Percentiles rank a stretch among this genome's conserved stretches.
phyloP scores from a whole-genome alignment of 2,888 invertebrate species.

The Diadromus collaris region DNA sequence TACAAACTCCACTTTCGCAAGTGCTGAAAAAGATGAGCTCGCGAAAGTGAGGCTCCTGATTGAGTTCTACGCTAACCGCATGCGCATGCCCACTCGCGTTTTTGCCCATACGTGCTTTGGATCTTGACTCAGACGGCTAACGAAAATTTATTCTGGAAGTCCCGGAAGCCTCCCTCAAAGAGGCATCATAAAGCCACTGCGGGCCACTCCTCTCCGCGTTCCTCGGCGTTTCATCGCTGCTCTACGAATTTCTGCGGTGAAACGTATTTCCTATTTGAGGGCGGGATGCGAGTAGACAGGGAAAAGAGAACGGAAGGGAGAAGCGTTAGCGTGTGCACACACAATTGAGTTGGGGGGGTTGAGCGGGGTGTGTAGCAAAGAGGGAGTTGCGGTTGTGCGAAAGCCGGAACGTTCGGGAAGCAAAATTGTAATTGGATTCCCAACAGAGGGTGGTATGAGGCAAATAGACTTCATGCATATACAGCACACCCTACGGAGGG shows the following conservation, averaged over 20 bases:
- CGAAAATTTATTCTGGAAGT: conserved; percentile 30
- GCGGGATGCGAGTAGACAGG: conserved; percentile 5
- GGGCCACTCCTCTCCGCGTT: neutral
- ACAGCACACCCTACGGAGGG: neutral
- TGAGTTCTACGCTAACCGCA: conserved; percentile 1
- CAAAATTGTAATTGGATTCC: conserved; percentile 71
- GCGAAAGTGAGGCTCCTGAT: neutral
- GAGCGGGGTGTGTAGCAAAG: conserved; percentile 22
- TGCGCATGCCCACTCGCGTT: neutral
- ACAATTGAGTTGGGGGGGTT: conserved; percentile 51
- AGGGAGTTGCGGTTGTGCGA: conserved; percentile 16
- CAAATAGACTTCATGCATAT: conserved; percentile 6
- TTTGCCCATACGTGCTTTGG: neutral
- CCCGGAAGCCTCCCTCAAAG: conserved; percentile 29
- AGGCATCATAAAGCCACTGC: conserved; percentile 7
- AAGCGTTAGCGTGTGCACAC: conserved; percentile 31
- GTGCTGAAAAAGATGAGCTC: conserved; percentile 5
- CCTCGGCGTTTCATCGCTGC: conserved; percentile 27
- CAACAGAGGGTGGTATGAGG: conserved; percentile 41
- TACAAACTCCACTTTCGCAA: neutral
- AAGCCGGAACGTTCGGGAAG: conserved; percentile 36
- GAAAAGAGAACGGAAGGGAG: conserved; percentile 13
- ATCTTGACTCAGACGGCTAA: neutral
- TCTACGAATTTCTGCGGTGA: conserved; percentile 32
- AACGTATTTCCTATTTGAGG: conserved; percentile 28